Base-by-base conservation (phyloP, 1,140 invertebrate species). In the Portunus trituberculatus region DNA sequence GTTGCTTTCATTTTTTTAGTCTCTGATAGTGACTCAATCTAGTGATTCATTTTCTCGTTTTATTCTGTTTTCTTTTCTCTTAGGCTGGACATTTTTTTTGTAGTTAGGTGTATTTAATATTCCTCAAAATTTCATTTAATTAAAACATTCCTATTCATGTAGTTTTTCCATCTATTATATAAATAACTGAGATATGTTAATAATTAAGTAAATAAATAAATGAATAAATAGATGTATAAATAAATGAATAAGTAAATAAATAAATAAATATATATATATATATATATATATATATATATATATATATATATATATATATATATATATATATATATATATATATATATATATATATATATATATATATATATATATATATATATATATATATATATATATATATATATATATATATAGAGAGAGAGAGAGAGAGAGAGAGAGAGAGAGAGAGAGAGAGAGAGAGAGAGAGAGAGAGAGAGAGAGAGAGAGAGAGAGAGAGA, bases 281-380 rank as follows among this genome's bases (percentile, higher is more conserved):
- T 91, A 91, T 91, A 91, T 91, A 91, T 91, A 91, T 91, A 91
- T 46, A 91, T 91, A 91, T 91, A 91, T 91, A 91, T 91, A 91
- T 91, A 91, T 91, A 91, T 91, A 91, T 91, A 91, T 91, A 91
- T 91, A 91, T 91, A 91, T 91, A 45, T 32, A 46, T 91, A 89
- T 91, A 91, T 91, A 91, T 91, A 91, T 91, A 89, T 91, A 91
- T 91, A 91, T 91, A 91, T 39, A 4, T 39, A 52, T 91, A 91
- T 39, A 8, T 91, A 91, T 52, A 91, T 52, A n/a, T 32, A 84
- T 6, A 84, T 84, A 84, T 84, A 20, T 32, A 20, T 28, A 20
- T 84, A 20, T 84, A 20, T 84, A 20, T 28, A 8, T 28, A 84
- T 7, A 91, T 91, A 4, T 52, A 52, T 10, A 45, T 52, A 52